These are phyloP conservation scores for Catotricha subobsoleta DNA, from an alignment of 2,888 invertebrate species.

Conservation along the genomic window DNA sequence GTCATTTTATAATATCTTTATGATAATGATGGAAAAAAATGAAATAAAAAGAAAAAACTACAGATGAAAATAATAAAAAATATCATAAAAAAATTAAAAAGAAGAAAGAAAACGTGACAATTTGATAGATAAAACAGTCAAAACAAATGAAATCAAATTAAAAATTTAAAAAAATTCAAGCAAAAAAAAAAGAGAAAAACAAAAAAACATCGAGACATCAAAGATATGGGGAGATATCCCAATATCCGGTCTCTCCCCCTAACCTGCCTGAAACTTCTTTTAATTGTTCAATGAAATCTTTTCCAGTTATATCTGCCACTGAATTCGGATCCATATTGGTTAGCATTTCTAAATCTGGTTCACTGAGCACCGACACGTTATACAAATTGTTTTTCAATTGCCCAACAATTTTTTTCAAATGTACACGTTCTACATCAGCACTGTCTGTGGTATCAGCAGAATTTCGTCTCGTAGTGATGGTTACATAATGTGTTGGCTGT, in stretches of 20 bases:
- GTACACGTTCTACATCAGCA: conserved; percentile 30
- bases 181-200: background rate
- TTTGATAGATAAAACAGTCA: too few relatives aligned
- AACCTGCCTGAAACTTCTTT: conserved; percentile 71
- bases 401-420: conserved; percentile 57
- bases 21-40: too few relatives aligned
- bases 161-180: background rate
- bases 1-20: too few relatives aligned
- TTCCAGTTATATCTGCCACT: conserved; percentile 61
- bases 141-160: too few relatives aligned
- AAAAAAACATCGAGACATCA: conserved; percentile 16
- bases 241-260: conserved; percentile 14
- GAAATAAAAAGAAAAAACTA: background rate
- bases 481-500: conserved; percentile 29
- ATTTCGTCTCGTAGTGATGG: conserved; percentile 34
- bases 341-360: conserved; percentile 64
- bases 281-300: conserved; percentile 58
- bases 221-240: conserved; percentile 14
- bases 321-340: conserved; percentile 85
- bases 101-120: too few relatives aligned
- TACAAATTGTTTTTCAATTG: conserved; percentile 63
- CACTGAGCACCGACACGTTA: conserved; percentile 67
- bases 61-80: background rate
- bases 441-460: conserved; percentile 28
- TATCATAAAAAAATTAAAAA: background rate